phyloP scores from a whole-genome alignment of 2,888 invertebrate species.

The Habrosyne pyritoides region DNA sequence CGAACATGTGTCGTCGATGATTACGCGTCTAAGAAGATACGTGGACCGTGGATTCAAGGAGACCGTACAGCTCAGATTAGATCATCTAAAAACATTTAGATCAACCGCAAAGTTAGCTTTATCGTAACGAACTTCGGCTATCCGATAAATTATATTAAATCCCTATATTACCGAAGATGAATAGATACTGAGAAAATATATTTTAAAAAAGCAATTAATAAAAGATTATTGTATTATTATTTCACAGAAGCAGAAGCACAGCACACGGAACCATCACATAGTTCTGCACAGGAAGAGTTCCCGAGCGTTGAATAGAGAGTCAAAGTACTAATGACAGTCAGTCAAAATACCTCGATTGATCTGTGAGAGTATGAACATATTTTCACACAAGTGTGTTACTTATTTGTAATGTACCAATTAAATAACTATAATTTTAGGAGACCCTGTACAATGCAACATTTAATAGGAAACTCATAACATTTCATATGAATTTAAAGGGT shows the following conservation, averaged over 20 bases:
- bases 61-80: too few species aligned
- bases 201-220: too few species aligned
- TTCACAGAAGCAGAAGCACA: conserved; percentile 70
- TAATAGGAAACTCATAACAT: conserved; percentile 18
- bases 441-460: conserved; percentile 3
- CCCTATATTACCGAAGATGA: too few species aligned
- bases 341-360: conserved; percentile 31
- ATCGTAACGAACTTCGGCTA: too few species aligned
- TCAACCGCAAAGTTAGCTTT: too few species aligned
- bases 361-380: conserved; percentile 39
- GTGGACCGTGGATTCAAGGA: too few species aligned
- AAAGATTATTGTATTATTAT: too few species aligned
- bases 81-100: too few species aligned
- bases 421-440: conserved; percentile 35
- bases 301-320: conserved; percentile 23
- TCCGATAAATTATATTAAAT: too few species aligned
- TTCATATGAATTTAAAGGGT: background rate
- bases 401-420: conserved; percentile 33
- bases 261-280: conserved; percentile 69
- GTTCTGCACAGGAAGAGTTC: conserved; percentile 58
- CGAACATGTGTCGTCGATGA: too few species aligned
- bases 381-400: conserved; percentile 14
- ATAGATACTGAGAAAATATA: background rate
- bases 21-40: too few species aligned
- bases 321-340: conserved; percentile 27